A percentile compares a stretch with the other conserved stretches of the same genome.
These are phyloP conservation scores for Scleropages formosus DNA, from an alignment of 2,797 vertebrate genomes.

Conservation along the genomic window DNA sequence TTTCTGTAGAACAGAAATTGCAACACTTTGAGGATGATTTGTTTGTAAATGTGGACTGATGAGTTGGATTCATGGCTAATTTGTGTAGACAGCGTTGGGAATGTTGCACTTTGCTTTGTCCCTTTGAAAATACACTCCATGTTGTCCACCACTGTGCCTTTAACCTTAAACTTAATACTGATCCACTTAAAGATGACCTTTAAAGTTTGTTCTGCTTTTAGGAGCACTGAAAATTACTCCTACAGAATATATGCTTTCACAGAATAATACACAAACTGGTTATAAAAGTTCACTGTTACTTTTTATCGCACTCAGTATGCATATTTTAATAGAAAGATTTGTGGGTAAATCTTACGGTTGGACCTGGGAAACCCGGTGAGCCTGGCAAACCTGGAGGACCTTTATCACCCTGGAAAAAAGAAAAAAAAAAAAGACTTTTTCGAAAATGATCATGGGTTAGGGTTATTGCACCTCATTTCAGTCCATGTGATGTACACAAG, in stretches of 20 bases:
- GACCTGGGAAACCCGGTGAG: slow-evolving; percentile 70
- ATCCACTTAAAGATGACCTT: slow-evolving; percentile 54
- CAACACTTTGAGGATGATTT: too few relatives aligned
- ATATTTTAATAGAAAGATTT: background rate
- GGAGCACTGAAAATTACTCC: background rate
- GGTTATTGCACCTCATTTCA: background rate
- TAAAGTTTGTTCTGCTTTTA: slow-evolving; percentile 29
- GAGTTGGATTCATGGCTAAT: background rate
- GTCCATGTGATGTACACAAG: slow-evolving; percentile 22
- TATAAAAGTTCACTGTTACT: background rate
- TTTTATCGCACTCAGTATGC: background rate
- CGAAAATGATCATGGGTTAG: slow-evolving; percentile 1
- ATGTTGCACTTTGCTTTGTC: slow-evolving; percentile 20
- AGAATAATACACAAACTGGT: background rate
- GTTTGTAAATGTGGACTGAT: background rate
- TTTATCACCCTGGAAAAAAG: slow-evolving; percentile 73
- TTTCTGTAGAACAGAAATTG: too few relatives aligned
- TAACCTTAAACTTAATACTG: slow-evolving; percentile 34
- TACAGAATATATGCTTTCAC: background rate
- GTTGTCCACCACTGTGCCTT: slow-evolving; percentile 38
- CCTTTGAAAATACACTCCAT: slow-evolving; percentile 40
- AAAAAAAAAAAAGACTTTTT: slow-evolving; percentile 24
- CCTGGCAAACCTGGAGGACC: slow-evolving; percentile 76
- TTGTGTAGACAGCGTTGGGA: background rate
- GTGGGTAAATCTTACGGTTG: slow-evolving; percentile 66